Evolutionary conservation across 2,888 invertebrate species (phyloP).

Genomic region (Orthonychiurus folsomi): DNA sequence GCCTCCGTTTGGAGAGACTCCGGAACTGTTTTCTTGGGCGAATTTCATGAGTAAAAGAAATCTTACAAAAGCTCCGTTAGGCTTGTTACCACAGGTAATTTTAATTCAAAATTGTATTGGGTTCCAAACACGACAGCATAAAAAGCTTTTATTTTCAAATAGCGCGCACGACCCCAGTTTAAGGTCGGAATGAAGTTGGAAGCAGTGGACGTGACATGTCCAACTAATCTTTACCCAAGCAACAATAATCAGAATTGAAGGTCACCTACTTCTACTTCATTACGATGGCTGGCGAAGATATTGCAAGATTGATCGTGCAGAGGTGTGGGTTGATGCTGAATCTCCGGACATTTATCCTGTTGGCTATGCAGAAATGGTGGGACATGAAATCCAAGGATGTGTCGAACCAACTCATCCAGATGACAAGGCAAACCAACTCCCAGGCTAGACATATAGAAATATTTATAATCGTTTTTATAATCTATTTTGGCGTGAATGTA

Average conservation of each 20-base stretch:
- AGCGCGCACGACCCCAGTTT: slow-evolving; percentile 19
- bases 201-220: slow-evolving; percentile 22
- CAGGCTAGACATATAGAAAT: too few species aligned
- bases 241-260: slow-evolving; percentile 21
- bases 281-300: slow-evolving; percentile 29
- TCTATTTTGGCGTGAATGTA: too few species aligned
- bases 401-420: not conserved
- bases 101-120: not conserved
- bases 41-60: slow-evolving; percentile 5
- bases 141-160: too few species aligned
- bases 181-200: slow-evolving; percentile 26
- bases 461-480: too few species aligned
- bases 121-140: not conserved
- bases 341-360: slow-evolving; percentile 28
- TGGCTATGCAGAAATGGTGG: slow-evolving; percentile 29
- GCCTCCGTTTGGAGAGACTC: slow-evolving; percentile 13
- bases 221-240: slow-evolving; percentile 25
- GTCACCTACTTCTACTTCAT: slow-evolving; percentile 23
- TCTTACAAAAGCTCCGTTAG: not conserved
- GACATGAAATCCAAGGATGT: slow-evolving; percentile 12
- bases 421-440: too few species aligned
- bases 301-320: not conserved
- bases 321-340: slow-evolving; percentile 20
- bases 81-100: slow-evolving; percentile 1
- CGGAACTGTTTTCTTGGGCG: slow-evolving; percentile 17